A percentile compares a stretch with the other conserved stretches of the same genome.
phyloP scores from a whole-genome alignment of 2,888 invertebrate genomes.

The Branchipolynoe longqiensis region DNA sequence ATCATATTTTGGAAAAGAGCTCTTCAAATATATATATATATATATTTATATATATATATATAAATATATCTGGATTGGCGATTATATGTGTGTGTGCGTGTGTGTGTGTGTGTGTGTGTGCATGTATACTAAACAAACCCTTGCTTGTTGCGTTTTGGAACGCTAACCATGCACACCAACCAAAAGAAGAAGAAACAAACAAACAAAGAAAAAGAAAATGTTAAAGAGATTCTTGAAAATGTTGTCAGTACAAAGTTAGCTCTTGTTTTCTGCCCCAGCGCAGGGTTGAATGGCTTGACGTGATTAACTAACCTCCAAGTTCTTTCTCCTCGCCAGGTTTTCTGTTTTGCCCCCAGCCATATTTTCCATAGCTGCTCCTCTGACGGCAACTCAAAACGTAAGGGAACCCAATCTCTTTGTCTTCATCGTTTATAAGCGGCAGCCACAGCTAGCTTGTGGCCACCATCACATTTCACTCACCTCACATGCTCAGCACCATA shows the following conservation, averaged over 20 bases:
- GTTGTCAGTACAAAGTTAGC: not conserved
- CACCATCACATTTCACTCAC: not conserved
- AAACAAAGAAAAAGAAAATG: too few species aligned
- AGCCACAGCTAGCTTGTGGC: not conserved
- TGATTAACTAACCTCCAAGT: conserved; percentile 52
- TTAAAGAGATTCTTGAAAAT: too few species aligned
- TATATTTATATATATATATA: too few species aligned
- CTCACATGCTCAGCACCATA: not conserved
- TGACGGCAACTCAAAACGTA: conserved; percentile 52
- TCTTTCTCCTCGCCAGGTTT: conserved; percentile 57
- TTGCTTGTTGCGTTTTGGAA: too few species aligned
- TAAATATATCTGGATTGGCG: too few species aligned
- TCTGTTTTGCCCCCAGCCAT: conserved; percentile 64
- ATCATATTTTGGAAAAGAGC: too few species aligned
- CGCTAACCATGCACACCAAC: too few species aligned
- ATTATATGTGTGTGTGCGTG: too few species aligned
- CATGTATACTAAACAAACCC: too few species aligned
- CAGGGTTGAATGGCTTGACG: conserved; percentile 39
- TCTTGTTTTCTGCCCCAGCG: not conserved
- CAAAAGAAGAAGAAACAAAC: too few species aligned
- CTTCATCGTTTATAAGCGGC: not conserved
- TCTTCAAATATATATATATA: too few species aligned
- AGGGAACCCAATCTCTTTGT: conserved; percentile 39
- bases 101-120: too few species aligned
- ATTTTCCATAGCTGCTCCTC: conserved; percentile 59